These are phyloP conservation scores for Didymodactylos carnosus DNA, from an alignment of 2,888 invertebrate species.

Conservation along the genomic window DNA sequence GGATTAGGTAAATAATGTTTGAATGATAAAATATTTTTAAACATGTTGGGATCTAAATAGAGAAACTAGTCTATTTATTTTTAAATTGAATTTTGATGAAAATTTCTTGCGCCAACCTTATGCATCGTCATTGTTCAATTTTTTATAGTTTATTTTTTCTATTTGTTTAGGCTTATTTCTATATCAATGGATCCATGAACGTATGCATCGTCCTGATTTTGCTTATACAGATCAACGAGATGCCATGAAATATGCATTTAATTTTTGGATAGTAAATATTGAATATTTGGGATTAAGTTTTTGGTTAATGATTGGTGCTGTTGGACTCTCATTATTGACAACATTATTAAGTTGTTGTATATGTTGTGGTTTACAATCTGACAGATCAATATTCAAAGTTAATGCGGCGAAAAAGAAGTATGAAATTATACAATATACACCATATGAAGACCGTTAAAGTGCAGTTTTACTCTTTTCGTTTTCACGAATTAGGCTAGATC, in stretches of 20 bases:
- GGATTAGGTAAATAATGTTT: too few relatives aligned
- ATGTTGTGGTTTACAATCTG: neutral
- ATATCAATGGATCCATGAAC: neutral
- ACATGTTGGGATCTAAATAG: too few relatives aligned
- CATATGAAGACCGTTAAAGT: neutral
- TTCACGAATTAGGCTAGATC: too few relatives aligned
- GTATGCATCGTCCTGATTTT: neutral
- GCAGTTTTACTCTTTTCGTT: too few relatives aligned
- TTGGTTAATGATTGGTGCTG: neutral
- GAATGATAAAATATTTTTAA: too few relatives aligned
- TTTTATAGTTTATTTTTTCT: too few relatives aligned
- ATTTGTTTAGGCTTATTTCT: neutral
- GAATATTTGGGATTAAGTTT: neutral
- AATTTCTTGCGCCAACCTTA: too few relatives aligned
- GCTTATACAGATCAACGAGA: neutral
- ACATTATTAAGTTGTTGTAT: neutral
- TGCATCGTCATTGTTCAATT: too few relatives aligned
- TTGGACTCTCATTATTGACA: neutral
- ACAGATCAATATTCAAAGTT: neutral
- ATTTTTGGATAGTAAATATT: neutral
- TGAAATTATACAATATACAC: neutral
- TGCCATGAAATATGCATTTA: neutral
- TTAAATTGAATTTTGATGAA: too few relatives aligned
- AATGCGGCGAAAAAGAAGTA: neutral
- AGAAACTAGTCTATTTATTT: too few relatives aligned